A percentile compares a stretch with the other conserved stretches of the same genome.
Evolutionary conservation across 2,797 vertebrate species (phyloP).

Genomic region (Anguilla anguilla): DNA sequence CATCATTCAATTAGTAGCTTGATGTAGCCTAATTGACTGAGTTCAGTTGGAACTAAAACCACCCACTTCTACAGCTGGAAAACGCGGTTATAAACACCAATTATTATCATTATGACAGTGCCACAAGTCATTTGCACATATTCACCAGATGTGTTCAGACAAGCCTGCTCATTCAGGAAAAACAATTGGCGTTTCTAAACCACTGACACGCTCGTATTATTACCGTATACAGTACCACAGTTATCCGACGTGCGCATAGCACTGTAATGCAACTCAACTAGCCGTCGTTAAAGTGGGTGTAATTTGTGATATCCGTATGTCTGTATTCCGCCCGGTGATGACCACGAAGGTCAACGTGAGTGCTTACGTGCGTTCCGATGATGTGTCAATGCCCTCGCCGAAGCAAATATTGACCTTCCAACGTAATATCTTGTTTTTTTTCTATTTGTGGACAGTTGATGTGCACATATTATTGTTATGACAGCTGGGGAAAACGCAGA

Average conservation of each 20-base stretch:
- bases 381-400: background rate
- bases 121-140: background rate
- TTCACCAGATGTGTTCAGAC: background rate
- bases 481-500: background rate
- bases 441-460: background rate
- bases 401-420: background rate
- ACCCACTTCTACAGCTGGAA: background rate
- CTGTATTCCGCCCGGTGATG: background rate
- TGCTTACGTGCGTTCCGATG: slow-evolving; percentile 1
- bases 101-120: background rate
- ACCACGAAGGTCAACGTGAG: background rate
- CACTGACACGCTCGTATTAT: background rate
- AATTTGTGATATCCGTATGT: background rate
- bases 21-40: background rate
- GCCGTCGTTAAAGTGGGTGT: background rate
- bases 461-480: background rate
- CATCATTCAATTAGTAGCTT: background rate
- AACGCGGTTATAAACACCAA: background rate
- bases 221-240: background rate
- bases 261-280: background rate
- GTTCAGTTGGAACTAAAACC: background rate
- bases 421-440: background rate
- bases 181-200: background rate
- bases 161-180: background rate
- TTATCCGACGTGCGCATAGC: background rate